These are phyloP conservation scores for Sinella curviseta DNA, from an alignment of 1,140 invertebrate genomes.

Conservation along the genomic window DNA sequence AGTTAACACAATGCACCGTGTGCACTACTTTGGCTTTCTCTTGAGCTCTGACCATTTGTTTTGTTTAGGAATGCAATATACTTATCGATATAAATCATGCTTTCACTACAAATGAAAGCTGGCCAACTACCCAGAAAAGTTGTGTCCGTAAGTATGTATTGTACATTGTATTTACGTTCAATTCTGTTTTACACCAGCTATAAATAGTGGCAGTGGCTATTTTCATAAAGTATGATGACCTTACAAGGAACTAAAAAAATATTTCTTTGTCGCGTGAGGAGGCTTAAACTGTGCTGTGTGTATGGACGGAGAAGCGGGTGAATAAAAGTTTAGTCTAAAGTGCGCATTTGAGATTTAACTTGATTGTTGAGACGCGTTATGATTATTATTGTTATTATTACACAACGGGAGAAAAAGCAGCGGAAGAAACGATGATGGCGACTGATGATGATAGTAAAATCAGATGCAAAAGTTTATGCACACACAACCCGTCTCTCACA, in stretches of 20 bases:
- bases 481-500: neutral
- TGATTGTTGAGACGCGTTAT: neutral
- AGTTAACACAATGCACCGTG: too few relatives aligned
- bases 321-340: too few relatives aligned
- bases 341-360: too few relatives aligned
- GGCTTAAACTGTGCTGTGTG: too few relatives aligned
- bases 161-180: too few relatives aligned
- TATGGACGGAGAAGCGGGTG: too few relatives aligned
- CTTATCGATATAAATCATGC: constrained; percentile 11
- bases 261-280: too few relatives aligned
- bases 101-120: neutral
- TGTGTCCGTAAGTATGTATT: too few relatives aligned
- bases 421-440: neutral
- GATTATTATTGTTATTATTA: neutral
- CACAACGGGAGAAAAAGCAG: neutral
- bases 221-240: neutral
- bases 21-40: neutral
- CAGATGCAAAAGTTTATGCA: constrained; percentile 11
- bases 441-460: constrained; percentile 12
- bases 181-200: too few relatives aligned
- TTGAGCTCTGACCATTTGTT: constrained; percentile 7
- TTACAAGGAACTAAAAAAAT: neutral
- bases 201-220: neutral
- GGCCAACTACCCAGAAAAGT: neutral
- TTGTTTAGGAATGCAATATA: constrained; percentile 9